phyloP scores from a whole-genome alignment of 2,797 vertebrate genomes.

The Crenichthys baileyi region DNA sequence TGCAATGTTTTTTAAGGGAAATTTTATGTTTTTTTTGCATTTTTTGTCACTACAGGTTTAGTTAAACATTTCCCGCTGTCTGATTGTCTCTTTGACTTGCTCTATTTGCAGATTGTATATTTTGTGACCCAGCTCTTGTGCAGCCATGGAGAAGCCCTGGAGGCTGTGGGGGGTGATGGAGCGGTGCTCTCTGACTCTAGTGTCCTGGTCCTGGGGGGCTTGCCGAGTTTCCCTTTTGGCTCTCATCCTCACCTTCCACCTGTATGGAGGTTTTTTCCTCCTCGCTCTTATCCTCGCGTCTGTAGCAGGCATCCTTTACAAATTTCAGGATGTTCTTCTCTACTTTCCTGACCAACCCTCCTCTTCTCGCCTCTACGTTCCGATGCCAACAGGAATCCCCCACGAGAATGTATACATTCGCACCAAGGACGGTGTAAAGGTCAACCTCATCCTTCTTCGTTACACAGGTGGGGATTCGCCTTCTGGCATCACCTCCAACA shows the following conservation, averaged over 20 bases:
- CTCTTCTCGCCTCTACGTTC: constrained; percentile 96
- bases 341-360: constrained; percentile 98
- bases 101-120: constrained; percentile 74
- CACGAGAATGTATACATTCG: constrained; percentile 95
- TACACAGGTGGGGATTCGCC: constrained; percentile 88
- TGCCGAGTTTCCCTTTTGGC: constrained; percentile 96
- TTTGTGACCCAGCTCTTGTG: constrained; percentile 72
- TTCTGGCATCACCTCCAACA: constrained; percentile 62
- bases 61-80: not conserved
- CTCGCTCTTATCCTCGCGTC: constrained; percentile 93
- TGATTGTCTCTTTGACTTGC: constrained; percentile 8
- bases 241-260: constrained; percentile 96
- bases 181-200: constrained; percentile 88
- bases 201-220: constrained; percentile 94
- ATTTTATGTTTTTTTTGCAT: not conserved
- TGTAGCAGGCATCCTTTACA: constrained; percentile 94
- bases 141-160: constrained; percentile 95
- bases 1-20: not conserved
- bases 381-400: constrained; percentile 95
- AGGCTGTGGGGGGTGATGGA: constrained; percentile 91
- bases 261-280: constrained; percentile 92
- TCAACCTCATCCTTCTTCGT: constrained; percentile 94
- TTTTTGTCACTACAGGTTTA: not conserved
- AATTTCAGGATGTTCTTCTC: constrained; percentile 96
- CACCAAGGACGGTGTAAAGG: constrained; percentile 95